Evolutionary conservation across 2,797 vertebrate genomes (phyloP).

Genomic region (Nyctibius grandis): DNA sequence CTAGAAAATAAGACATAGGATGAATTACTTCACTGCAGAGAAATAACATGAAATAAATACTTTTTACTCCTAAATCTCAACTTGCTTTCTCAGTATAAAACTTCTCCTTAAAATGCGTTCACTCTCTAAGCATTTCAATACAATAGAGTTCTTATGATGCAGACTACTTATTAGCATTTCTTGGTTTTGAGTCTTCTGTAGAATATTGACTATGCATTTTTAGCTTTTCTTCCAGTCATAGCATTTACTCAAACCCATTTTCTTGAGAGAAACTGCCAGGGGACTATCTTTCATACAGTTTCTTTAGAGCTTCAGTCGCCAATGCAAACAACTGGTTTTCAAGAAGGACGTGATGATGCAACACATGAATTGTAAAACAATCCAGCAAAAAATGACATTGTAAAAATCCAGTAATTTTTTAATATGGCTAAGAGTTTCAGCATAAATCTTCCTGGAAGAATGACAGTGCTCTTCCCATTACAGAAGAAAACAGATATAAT

Average conservation of each 20-base stretch:
- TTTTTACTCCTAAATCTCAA: neutral
- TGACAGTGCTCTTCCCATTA: neutral
- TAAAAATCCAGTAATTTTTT: neutral
- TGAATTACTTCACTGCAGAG: neutral
- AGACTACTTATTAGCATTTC: neutral
- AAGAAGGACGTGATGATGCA: neutral
- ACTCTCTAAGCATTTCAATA: neutral
- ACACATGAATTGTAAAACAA: neutral
- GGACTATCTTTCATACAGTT: neutral
- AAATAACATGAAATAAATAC: neutral
- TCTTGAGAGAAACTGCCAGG: neutral
- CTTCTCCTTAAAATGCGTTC: neutral
- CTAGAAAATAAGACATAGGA: neutral
- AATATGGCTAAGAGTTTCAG: neutral
- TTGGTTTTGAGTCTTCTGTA: neutral
- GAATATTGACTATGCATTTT: neutral
- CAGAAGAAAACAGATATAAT: neutral
- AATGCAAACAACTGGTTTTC: neutral
- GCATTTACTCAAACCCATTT: neutral
- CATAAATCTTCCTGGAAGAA: neutral
- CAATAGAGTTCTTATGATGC: neutral
- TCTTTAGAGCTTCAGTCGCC: neutral
- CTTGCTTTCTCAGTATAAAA: neutral
- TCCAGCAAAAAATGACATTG: conserved; percentile 6
- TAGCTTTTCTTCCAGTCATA: neutral